phyloP scores from a whole-genome alignment of 64 coral and sea anemone genomes.

The Stichodactyla mertensii region DNA sequence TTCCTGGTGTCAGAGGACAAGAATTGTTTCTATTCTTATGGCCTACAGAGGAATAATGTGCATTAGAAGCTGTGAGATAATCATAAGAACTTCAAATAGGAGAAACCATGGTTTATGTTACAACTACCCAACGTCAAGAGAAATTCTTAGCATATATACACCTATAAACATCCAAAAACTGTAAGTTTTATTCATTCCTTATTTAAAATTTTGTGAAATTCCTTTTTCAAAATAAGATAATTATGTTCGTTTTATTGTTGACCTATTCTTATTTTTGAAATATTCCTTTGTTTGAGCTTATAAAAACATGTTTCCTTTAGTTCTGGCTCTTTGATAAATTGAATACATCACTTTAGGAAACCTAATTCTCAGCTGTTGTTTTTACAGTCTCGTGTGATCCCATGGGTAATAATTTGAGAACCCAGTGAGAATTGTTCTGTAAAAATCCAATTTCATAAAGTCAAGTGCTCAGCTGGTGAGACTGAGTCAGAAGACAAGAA shows the following conservation, averaged over 20 bases:
- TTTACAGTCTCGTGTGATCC: no score
- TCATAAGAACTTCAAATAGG: not conserved
- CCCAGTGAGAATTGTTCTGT: no score
- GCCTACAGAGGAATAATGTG: not conserved
- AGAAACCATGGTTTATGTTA: not conserved
- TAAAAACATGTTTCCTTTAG: not conserved
- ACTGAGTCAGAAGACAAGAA: no score
- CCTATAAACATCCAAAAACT: not conserved
- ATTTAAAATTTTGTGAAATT: not conserved
- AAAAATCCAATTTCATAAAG: no score
- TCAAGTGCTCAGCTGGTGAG: no score
- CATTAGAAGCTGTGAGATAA: constrained; percentile 4
- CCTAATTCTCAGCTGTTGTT: no score
- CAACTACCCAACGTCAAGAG: not conserved
- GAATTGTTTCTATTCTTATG: not conserved
- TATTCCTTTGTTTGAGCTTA: not conserved
- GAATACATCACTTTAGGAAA: no score
- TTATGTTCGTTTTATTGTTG: not conserved
- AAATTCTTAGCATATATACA: not conserved
- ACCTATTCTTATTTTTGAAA: not conserved
- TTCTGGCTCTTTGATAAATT: not conserved
- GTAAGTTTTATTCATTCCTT: not conserved
- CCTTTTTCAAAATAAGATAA: not conserved
- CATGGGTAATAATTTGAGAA: no score
- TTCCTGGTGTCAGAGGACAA: not conserved